Conservation (phyloP, 1,140 invertebrate species). For the Brachionus angularis region DNA sequence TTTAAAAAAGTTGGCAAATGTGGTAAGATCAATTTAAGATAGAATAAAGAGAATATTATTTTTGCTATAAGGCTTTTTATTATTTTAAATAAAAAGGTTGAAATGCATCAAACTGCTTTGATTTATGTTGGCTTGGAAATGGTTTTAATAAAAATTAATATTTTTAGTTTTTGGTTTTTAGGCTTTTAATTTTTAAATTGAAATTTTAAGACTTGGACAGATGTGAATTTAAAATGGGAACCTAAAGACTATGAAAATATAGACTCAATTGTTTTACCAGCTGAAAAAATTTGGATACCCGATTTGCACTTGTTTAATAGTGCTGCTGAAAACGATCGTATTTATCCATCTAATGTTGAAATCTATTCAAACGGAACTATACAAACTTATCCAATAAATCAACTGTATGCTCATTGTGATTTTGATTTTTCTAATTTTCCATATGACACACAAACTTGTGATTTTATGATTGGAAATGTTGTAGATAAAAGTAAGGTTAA, state of each 20-base stretch:
- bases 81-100: not conserved
- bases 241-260: conserved; percentile 45
- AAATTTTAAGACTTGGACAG: conserved; percentile 46
- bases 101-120: conserved; percentile 6
- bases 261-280: conserved; percentile 43
- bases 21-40: not conserved
- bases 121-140: conserved; percentile 24
- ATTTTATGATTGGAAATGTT: conserved; percentile 30
- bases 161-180: not conserved
- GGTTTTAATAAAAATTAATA: not conserved
- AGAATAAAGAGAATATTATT: too few relatives aligned
- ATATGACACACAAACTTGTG: conserved; percentile 11
- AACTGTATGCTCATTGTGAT: conserved; percentile 38
- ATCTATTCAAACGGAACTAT: conserved; percentile 16
- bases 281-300: conserved; percentile 45
- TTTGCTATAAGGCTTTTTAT: too few relatives aligned
- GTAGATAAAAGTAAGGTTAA: conserved; percentile 19
- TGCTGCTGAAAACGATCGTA: conserved; percentile 29
- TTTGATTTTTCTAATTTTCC: conserved; percentile 41
- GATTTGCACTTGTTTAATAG: conserved; percentile 46
- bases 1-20: conserved; percentile 16
- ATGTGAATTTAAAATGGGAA: conserved; percentile 47
- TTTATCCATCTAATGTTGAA: conserved; percentile 31
- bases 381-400: conserved; percentile 19
- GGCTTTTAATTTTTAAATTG: too few relatives aligned